Evolutionary conservation across 2,888 invertebrate species (phyloP).

Genomic region (Ectemnius lituratus): DNA sequence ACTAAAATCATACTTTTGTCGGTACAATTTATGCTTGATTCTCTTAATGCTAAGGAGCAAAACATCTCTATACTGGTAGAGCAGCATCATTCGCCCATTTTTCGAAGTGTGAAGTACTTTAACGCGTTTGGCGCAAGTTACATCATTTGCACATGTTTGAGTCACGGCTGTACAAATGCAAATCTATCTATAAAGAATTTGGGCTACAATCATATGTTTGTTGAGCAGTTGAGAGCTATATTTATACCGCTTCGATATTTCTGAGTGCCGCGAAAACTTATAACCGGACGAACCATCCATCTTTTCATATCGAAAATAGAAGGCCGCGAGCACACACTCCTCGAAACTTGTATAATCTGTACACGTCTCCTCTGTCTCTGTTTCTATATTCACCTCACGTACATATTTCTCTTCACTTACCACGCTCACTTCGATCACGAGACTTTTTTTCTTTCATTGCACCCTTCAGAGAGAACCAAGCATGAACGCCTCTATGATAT

Average conservation of each 20-base stretch:
- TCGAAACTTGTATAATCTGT: constrained; percentile 2
- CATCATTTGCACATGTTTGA: background rate
- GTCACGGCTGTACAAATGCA: too few species aligned
- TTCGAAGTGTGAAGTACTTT: background rate
- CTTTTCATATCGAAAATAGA: constrained; percentile 3
- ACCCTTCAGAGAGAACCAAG: constrained; percentile 46
- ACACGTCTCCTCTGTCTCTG: constrained; percentile 6
- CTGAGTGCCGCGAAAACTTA: constrained; percentile 4
- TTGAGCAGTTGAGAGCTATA: background rate
- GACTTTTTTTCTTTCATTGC: background rate
- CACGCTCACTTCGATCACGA: constrained; percentile 10
- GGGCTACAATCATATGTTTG: too few species aligned
- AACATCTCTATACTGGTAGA: background rate
- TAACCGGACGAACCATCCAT: background rate
- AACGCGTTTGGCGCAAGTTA: background rate
- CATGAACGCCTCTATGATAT: constrained; percentile 39
- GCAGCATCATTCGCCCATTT: too few species aligned
- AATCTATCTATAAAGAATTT: too few species aligned
- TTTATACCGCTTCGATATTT: background rate
- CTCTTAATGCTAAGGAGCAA: constrained; percentile 29
- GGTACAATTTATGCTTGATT: constrained; percentile 55
- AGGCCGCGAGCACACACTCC: constrained; percentile 1
- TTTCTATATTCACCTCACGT: background rate
- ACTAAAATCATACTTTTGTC: constrained; percentile 47
- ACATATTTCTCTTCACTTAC: constrained; percentile 3